Base-by-base conservation (phyloP, 2,113 vertebrate genomes). In the Myotis brandtii region DNA sequence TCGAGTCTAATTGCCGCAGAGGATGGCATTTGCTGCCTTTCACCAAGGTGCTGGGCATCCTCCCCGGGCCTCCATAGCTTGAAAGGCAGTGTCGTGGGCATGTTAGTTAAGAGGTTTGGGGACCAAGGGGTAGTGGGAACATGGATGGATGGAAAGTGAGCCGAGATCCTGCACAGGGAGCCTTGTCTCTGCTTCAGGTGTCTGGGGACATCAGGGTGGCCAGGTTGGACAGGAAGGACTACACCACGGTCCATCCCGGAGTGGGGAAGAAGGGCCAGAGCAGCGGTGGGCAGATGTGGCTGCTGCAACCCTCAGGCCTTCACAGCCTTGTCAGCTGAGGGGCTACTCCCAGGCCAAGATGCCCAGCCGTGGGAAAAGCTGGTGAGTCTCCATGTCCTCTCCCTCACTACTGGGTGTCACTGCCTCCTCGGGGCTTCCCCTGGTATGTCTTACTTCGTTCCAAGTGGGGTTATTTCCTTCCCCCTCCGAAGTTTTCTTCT, bases 391-490 rank as follows among this genome's bases (percentile, higher is more conserved):
- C 32, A 46, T 20, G 30, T 14, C 20, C 27, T 54, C 52, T 81
- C 79, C 40, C 56, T 79, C 20, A 18, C 37, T 50, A 13, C 37
- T 25, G 62, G 21, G 12, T 8, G 52, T 40, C 4, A 32, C 1
- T 4, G 21, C 16, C 32, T 86, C 75, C 12, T 48, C 54, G 4
- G 21, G 50, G 30, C 62, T 59, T 52, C 40, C 9, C 34, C 54
- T 25, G 16, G 17, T 16, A 32, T 25, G 43, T 56, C 8, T 69
- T 96, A 98, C 98, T 98, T 98, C 97, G 6, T 98, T 98, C 98
- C 98, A 98, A 1, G 21, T 20, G 12, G 98, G 98, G 11, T 97
- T 40, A 32, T 98, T 97, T 52, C 97, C 97, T 93, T 97, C 95
- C 0, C 34, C 67, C 6, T 95, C 86, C 6, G 2, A 76, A 18